phyloP scores from a whole-genome alignment of 92 coral and sea anemone genomes.

The Pocillopora grandis region DNA sequence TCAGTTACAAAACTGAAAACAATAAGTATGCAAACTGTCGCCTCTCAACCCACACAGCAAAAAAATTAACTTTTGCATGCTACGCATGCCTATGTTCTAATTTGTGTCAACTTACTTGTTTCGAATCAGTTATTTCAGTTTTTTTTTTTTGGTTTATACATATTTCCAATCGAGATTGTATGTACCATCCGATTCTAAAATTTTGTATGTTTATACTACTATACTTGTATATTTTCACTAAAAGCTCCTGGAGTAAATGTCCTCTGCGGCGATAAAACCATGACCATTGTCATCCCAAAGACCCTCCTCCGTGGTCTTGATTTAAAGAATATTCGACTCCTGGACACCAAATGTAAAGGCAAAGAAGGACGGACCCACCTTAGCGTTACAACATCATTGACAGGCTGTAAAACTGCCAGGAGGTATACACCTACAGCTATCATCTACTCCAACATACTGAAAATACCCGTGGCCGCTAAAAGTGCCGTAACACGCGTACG shows the following conservation, averaged over 20 bases:
- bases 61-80: too few relatives aligned
- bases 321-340: slow-evolving; percentile 68
- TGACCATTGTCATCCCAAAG: slow-evolving; percentile 71
- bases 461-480: slow-evolving; percentile 43
- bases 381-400: slow-evolving; percentile 56
- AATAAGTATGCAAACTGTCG: too few relatives aligned
- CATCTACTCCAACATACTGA: slow-evolving; percentile 68
- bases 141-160: too few relatives aligned
- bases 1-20: too few relatives aligned
- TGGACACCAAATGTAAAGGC: slow-evolving; percentile 67
- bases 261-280: slow-evolving; percentile 56
- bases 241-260: slow-evolving; percentile 64
- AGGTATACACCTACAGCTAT: slow-evolving; percentile 55
- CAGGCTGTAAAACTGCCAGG: slow-evolving; percentile 71
- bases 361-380: slow-evolving; percentile 63
- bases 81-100: too few relatives aligned
- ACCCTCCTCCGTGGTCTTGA: slow-evolving; percentile 64
- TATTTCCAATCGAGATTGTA: too few relatives aligned
- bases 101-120: too few relatives aligned
- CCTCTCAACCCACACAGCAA: too few relatives aligned
- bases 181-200: too few relatives aligned
- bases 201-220: too few relatives aligned
- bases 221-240: neutral
- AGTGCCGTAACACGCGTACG: slow-evolving; percentile 72
- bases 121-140: too few relatives aligned